Evolutionary conservation across 2,888 invertebrate genomes (phyloP), one percentile per base, ranked within the genome.

Genomic region (Corbicula japonica): DNA sequence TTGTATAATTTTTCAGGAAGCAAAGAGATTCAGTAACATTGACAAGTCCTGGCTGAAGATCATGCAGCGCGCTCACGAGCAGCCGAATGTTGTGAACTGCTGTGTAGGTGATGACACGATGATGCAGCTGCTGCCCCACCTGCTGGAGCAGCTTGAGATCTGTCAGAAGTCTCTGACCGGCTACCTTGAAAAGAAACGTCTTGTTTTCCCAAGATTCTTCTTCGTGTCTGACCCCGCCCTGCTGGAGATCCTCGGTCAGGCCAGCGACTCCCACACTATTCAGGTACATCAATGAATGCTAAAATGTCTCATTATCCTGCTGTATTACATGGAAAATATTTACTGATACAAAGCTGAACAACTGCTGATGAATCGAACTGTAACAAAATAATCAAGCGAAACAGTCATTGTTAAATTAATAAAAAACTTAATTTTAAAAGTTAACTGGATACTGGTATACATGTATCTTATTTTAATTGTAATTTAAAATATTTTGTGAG

Each of bases 1-100:
- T 38, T 38, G 10, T 38, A 12, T 65, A 10, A 12, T 15, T 28
- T 69, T 56, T 44, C 82, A 92, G 91, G 93, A 93, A 89, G 93
- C 93, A 52, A 92, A 92, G 73, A 84, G 92, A 76, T 99, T 99
- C 94, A 97, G 97, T 38, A 98, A 98, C 94, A 99, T 99, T 79
- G 99, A 99, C 94, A 98, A 98, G 92, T 98, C 98, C 0, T 99
- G 99, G 99, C 98, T 98, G 93, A 98, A 98, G 93, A 98, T 99
- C 65, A 93, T 93, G 93, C 97, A 98, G 93, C 94, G 98, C 76
- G 98, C 98, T 0, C 98, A 99, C 91, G 98, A 99, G 93, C 98
- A 97, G 0, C 97, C 98, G 0, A 98, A 98, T 1, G 98, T 99
- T 4, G 98, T 99, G 0, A 96, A 97, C 0, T 99, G 99, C 92